These are phyloP conservation scores for Enteromius unitaeniatus DNA, from an alignment of 2,797 vertebrate genomes.

Conservation along the genomic window DNA sequence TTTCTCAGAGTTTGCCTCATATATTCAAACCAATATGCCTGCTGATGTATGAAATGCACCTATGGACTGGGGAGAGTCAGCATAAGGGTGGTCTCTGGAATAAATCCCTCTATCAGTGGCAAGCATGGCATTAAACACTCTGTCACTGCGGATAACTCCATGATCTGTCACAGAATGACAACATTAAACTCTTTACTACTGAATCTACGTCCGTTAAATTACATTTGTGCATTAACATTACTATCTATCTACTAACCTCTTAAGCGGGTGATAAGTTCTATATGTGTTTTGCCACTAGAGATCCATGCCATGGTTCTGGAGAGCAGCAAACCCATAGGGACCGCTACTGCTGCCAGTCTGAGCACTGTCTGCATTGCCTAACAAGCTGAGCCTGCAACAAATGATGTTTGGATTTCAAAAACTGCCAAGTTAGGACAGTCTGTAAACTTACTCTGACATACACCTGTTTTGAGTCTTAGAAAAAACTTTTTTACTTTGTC, in stretches of 20 bases:
- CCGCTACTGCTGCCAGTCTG: constrained; percentile 71
- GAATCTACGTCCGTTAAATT: neutral
- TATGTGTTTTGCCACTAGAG: constrained; percentile 87
- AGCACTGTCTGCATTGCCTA: constrained; percentile 79
- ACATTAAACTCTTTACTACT: neutral
- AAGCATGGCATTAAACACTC: constrained; percentile 85
- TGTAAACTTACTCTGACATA: neutral
- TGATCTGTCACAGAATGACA: constrained; percentile 76
- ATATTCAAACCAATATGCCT: neutral
- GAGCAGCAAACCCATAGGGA: constrained; percentile 88
- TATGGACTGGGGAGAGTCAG: constrained; percentile 90
- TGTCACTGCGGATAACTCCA: constrained; percentile 82
- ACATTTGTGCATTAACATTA: neutral
- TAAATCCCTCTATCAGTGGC: constrained; percentile 89
- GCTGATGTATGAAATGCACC: constrained; percentile 73
- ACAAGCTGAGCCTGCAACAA: constrained; percentile 59
- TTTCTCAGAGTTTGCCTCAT: neutral
- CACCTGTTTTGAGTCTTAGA: neutral
- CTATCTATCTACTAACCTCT: constrained; percentile 73
- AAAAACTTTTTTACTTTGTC: neutral
- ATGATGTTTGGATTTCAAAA: constrained; percentile 31
- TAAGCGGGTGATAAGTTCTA: constrained; percentile 87
- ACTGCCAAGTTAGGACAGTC: neutral
- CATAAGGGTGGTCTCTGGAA: constrained; percentile 83
- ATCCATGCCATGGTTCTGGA: constrained; percentile 92